Conservation (phyloP, 2,888 invertebrate species). For the Lepidonotus clava region DNA sequence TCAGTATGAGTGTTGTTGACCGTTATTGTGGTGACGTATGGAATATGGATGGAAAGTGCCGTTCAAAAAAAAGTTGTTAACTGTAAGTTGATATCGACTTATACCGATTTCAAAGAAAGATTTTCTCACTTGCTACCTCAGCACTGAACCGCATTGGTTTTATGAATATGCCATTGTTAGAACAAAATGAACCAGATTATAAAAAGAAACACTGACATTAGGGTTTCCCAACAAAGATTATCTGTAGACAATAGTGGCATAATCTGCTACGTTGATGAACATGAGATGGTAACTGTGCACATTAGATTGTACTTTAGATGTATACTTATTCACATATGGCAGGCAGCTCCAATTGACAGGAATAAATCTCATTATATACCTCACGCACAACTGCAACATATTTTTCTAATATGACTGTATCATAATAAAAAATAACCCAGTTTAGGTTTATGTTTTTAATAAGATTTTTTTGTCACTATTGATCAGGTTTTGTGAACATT, state of each 20-base stretch:
- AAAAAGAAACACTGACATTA: background rate
- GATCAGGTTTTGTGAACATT: background rate
- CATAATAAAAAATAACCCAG: background rate
- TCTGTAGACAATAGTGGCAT: background rate
- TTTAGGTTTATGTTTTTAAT: no score
- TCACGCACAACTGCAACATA: slow-evolving; percentile 44
- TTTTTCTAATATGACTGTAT: slow-evolving; percentile 21
- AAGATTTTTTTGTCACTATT: no score
- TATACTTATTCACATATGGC: slow-evolving; percentile 30
- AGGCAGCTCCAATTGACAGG: slow-evolving; percentile 8
- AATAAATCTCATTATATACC: slow-evolving; percentile 44
- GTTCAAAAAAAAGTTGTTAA: background rate
- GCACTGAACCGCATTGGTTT: slow-evolving; percentile 8
- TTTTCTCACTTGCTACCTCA: slow-evolving; percentile 49
- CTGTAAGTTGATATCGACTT: background rate
- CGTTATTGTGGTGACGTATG: background rate
- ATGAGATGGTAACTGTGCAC: background rate
- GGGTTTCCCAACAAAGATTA: background rate
- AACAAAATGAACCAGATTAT: background rate
- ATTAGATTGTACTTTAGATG: background rate
- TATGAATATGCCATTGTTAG: background rate
- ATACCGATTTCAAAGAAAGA: background rate
- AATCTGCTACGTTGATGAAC: slow-evolving; percentile 29
- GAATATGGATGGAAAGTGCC: background rate
- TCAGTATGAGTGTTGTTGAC: background rate